Conservation (phyloP, 2,888 invertebrate species). For the Antheraea yamamai region DNA sequence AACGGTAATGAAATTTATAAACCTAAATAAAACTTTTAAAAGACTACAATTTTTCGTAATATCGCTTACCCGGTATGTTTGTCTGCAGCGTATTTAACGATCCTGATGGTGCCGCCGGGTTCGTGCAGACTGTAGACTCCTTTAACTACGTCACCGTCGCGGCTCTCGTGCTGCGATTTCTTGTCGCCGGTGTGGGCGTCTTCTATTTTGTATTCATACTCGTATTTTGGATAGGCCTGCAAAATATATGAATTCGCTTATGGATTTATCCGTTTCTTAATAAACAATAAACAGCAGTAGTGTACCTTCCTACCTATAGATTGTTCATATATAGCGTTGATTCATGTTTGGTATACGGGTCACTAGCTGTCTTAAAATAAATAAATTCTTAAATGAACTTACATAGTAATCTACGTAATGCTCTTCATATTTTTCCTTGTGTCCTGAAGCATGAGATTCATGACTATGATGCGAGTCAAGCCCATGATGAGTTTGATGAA, state of each 20-base stretch:
- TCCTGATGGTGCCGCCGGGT: conserved; percentile 55
- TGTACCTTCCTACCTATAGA: too few relatives aligned
- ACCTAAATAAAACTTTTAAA: too few relatives aligned
- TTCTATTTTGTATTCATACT: conserved; percentile 76
- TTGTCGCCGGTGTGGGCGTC: conserved; percentile 81
- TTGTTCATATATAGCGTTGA: too few relatives aligned
- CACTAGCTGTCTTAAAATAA: too few relatives aligned
- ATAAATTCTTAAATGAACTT: neutral
- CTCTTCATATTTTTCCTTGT: neutral
- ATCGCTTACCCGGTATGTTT: conserved; percentile 68
- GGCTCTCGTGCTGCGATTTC: conserved; percentile 77
- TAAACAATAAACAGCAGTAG: neutral
- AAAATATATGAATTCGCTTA: neutral
- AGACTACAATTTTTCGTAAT: neutral
- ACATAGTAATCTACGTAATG: conserved; percentile 16
- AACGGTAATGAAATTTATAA: too few relatives aligned
- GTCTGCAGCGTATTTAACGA: conserved; percentile 71
- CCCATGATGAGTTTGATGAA: too few relatives aligned
- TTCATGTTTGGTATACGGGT: too few relatives aligned
- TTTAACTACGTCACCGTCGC: conserved; percentile 78
- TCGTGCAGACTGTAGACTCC: conserved; percentile 69
- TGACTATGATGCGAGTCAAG: too few relatives aligned
- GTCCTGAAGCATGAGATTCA: neutral
- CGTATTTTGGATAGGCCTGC: conserved; percentile 77
- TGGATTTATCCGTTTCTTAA: neutral